Evolutionary conservation across 2,797 vertebrate species (phyloP), one percentile per base, ranked within the genome.

Genomic region (Alcedo atthis): DNA sequence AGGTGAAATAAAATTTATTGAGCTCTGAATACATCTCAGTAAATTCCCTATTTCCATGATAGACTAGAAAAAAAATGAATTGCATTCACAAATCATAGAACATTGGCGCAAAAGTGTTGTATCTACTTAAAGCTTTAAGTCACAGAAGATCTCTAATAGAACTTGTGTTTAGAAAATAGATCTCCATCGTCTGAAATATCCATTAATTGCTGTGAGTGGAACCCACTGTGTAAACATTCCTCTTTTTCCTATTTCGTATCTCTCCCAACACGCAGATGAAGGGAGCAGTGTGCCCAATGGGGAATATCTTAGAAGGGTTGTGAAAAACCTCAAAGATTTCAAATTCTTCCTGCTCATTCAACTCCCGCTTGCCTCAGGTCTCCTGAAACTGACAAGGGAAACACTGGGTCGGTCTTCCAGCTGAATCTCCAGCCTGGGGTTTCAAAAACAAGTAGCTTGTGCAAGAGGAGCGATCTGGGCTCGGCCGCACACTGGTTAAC

Each of bases 401-500:
- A 59, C 12, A 8, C 10, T 1, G 6, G 68, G 10, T 81, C 69
- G 21, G 5, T 33, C 43, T 68, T 73, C 15, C 58, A 78, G 26
- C 19, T 77, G 62, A 57, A 85, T 51, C 49, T 48, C 43, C 49
- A 48, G 58, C 9, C 28, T 21, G 8, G 22, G 7, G 5, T 49
- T 75, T 71, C 15, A 14, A 61, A 81, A 67, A 25, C 21, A 28
- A 32, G 77, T 13, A 15, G n/a, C 15, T 89, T 71, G 45, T 83
- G 12, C 40, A 26, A 33, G 33, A 46, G 18, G 15, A 9, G 9
- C 8, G 15, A 46, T 58, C 15, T 10, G 66, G 62, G 63, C 33
- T 18, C 61, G 90, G 71, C 24, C 79, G 42, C 7, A 3, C 9
- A 3, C 0, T 0, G 1, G 2, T 48, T 30, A 75, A 32, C 62